Evolutionary conservation across 1,140 invertebrate genomes (phyloP), one percentile per base, ranked within the genome.

Genomic region (Drosophila chauvacae): DNA sequence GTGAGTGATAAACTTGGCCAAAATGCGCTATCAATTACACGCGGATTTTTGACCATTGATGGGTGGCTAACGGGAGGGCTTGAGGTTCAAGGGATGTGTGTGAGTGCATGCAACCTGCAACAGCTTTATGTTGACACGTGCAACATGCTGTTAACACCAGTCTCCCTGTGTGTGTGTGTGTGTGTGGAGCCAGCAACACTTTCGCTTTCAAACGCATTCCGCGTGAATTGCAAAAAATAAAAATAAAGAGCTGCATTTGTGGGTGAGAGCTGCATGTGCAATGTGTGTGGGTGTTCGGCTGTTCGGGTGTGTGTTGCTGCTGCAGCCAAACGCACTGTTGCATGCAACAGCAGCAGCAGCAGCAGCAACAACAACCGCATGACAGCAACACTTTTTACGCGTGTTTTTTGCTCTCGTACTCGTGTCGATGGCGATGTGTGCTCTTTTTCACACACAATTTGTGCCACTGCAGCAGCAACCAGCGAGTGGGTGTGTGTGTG

Each of bases 141-240:
- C 84, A 87, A 88, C 83, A 88, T 87, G 83, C 84, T 88, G 83
- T 87, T 88, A 88, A 88, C 83, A 86, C 75, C 83, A 79, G 62
- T 23, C 66, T 57, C 65, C 56, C 9, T 47, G 26, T 20, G 39
- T 30, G 28, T 64, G 53, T n/a, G n/a, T 68, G 58, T 61, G 23
- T 64, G 53, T 60, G 39, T 71, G 65, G 60, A 47, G 83, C 51
- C 68, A 60, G 84, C 80, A 88, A 87, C 84, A 87, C 84, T 87
- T 87, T 87, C 85, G 64, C 61, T 87, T 80, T 87, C 84, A 80
- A 88, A 78, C 80, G 84, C 84, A 87, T 88, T 88, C 80, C 84
- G 77, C 84, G 80, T 84, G 80, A 88, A 87, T 72, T 71, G 80
- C 80, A 70, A 69, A 77, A 87, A 63, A 77, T 69, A 58, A 62